These are phyloP conservation scores for Brienomyrus longianalis DNA, from an alignment of 2,113 vertebrate species.

Conservation along the genomic window DNA sequence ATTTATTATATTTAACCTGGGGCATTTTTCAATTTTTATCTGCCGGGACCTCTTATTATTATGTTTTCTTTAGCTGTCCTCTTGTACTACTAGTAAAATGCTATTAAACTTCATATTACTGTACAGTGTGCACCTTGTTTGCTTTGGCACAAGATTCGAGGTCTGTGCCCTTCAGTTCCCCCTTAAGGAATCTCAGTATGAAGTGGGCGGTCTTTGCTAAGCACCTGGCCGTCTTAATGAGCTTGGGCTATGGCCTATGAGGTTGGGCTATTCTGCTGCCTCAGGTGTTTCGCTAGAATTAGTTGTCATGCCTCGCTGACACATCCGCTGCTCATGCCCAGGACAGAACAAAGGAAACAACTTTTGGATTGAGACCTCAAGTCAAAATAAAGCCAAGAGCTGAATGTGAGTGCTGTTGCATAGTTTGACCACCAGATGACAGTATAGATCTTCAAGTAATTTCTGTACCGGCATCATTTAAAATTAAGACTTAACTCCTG, in stretches of 20 bases:
- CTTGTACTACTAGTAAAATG: neutral
- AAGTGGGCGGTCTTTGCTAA: neutral
- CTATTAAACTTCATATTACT: neutral
- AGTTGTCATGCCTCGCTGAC: neutral
- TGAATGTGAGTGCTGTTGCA: neutral
- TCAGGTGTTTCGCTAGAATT: neutral
- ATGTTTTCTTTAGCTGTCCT: neutral
- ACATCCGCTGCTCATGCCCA: neutral
- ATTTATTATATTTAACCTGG: neutral
- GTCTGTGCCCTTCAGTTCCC: neutral
- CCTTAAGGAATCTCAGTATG: neutral
- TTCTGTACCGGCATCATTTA: neutral
- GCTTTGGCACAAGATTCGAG: neutral
- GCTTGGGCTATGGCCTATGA: too few species aligned
- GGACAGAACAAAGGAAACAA: neutral
- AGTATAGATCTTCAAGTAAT: conserved; percentile 3
- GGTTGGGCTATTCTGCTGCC: neutral
- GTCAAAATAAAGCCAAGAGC: neutral
- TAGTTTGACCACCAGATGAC: neutral
- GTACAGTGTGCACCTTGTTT: neutral
- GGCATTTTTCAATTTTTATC: neutral
- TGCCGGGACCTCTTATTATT: neutral
- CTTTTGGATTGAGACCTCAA: neutral
- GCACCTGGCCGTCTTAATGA: neutral
- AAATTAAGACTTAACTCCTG: neutral